phyloP scores from a whole-genome alignment of 2,113 vertebrate species.

The Notarius quadriscutis region DNA sequence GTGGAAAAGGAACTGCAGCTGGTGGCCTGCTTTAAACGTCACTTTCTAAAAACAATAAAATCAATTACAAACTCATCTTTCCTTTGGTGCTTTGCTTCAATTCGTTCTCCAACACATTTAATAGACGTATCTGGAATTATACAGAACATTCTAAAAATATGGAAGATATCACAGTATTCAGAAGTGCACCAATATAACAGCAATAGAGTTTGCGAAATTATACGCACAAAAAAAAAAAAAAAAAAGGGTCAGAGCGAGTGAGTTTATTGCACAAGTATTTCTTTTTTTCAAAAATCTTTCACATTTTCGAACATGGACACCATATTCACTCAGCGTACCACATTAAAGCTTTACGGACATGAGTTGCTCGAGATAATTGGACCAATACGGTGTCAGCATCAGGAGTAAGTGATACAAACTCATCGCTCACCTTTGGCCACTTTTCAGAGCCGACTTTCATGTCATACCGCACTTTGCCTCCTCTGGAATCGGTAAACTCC shows the following conservation, averaged over 20 bases:
- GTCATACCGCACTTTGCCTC: constrained; percentile 93
- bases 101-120: neutral
- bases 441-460: constrained; percentile 95
- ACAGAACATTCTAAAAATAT: neutral
- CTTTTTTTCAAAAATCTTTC: neutral
- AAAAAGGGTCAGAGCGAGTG: neutral
- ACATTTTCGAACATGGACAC: neutral
- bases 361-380: neutral
- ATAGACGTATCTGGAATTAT: neutral
- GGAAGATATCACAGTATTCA: neutral
- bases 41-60: constrained; percentile 79
- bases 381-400: neutral
- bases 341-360: neutral
- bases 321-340: neutral
- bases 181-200: neutral
- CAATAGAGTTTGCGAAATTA: neutral
- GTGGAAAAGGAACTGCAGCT: constrained; percentile 97
- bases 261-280: neutral
- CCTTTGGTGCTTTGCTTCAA: neutral
- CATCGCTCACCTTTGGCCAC: constrained; percentile 89
- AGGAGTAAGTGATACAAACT: neutral
- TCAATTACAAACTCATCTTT: neutral
- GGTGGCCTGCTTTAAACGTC: constrained; percentile 92
- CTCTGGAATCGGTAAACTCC: constrained; percentile 94
- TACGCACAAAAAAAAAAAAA: neutral